Conservation (phyloP, 2,888 invertebrate species). For the Oscheius sp. region DNA sequence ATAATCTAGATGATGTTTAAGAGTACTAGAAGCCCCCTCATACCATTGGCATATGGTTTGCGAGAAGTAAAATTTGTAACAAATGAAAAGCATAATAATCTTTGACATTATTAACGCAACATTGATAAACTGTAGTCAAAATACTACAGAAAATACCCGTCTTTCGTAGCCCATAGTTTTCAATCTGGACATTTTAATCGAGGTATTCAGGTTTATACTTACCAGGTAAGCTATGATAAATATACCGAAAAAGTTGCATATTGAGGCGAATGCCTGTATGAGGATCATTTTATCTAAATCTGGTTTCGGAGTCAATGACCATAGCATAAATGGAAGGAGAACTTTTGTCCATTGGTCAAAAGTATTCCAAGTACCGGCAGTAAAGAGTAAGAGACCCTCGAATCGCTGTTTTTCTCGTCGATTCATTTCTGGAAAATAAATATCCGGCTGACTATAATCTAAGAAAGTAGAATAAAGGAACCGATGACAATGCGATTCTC, state of each 20-base stretch:
- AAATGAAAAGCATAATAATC: slow-evolving; percentile 16
- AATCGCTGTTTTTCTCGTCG: slow-evolving; percentile 15
- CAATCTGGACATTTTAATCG: slow-evolving; percentile 42
- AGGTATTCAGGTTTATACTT: neutral
- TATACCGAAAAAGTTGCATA: slow-evolving; percentile 55
- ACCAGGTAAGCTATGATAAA: slow-evolving; percentile 58
- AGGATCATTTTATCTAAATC: slow-evolving; percentile 48
- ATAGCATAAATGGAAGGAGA: slow-evolving; percentile 59
- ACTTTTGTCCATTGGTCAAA: slow-evolving; percentile 62
- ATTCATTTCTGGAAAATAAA: slow-evolving; percentile 6
- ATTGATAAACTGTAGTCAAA: slow-evolving; percentile 43
- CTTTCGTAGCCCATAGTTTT: slow-evolving; percentile 50
- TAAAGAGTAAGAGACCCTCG: slow-evolving; percentile 25
- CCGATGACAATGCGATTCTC: neutral
- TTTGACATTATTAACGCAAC: slow-evolving; percentile 5
- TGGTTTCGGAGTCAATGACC: slow-evolving; percentile 54
- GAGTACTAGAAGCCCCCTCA: neutral
- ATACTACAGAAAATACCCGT: slow-evolving; percentile 47
- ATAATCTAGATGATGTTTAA: slow-evolving; percentile 18
- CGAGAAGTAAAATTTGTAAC: slow-evolving; percentile 48
- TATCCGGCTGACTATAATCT: neutral
- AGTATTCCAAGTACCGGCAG: slow-evolving; percentile 59
- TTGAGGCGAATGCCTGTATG: slow-evolving; percentile 54
- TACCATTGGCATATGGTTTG: slow-evolving; percentile 61
- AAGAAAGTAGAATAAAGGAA: neutral